A percentile compares a stretch with the other conserved stretches of the same genome.
These are phyloP conservation scores for Harpagoxenus sublaevis DNA, from an alignment of 2,888 invertebrate genomes.

Conservation along the genomic window DNA sequence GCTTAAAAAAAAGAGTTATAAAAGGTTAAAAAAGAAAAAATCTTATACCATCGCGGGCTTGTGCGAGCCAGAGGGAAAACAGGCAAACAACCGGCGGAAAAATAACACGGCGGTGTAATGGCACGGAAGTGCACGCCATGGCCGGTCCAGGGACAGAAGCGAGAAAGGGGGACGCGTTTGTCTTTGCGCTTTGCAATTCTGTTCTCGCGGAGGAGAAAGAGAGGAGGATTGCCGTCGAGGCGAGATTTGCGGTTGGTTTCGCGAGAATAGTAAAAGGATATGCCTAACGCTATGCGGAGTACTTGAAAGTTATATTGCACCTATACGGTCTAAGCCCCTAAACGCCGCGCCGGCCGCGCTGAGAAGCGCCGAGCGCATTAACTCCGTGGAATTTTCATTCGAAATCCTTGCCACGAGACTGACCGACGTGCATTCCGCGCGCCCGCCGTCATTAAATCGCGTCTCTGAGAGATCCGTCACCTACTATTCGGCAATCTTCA, in stretches of 20 bases:
- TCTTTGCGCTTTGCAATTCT: constrained; percentile 71
- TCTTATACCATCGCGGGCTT: neutral
- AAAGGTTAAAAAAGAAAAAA: neutral
- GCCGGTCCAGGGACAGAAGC: constrained; percentile 6
- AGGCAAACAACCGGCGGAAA: constrained; percentile 42
- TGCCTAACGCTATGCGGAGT: constrained; percentile 61
- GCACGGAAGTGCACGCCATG: constrained; percentile 56
- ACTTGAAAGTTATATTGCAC: constrained; percentile 65
- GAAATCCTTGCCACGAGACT: constrained; percentile 56
- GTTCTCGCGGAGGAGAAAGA: constrained; percentile 66
- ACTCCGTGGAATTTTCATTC: constrained; percentile 70
- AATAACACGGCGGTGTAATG: constrained; percentile 52
- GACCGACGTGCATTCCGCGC: constrained; percentile 50
- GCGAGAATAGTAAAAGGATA: constrained; percentile 74
- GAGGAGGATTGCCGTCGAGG: constrained; percentile 68
- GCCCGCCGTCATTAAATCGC: constrained; percentile 41
- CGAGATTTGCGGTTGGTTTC: constrained; percentile 76
- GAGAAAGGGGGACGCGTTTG: constrained; percentile 50
- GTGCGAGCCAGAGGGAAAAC: constrained; percentile 43
- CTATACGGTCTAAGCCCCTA: constrained; percentile 64
- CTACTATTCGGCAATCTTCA: neutral
- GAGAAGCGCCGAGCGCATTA: constrained; percentile 62
- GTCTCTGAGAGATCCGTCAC: constrained; percentile 22
- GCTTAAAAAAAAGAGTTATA: neutral
- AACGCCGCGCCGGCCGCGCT: constrained; percentile 56